phyloP scores from a whole-genome alignment of 2,113 vertebrate genomes.

The Pholis gunnellus region DNA sequence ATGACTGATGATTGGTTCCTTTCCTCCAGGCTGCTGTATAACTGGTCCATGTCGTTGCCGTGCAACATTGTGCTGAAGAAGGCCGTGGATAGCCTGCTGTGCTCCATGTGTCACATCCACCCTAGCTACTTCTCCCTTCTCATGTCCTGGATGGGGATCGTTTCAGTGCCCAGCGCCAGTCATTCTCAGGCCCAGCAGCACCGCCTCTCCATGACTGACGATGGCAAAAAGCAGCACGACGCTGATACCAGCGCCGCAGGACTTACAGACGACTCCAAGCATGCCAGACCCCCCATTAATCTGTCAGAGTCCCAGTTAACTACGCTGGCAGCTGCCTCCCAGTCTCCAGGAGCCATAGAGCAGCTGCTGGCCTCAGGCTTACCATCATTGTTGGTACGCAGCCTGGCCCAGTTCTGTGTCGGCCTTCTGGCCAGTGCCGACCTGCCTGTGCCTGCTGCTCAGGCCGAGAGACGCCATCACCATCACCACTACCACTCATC shows the following conservation, averaged over 20 bases:
- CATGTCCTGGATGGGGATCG: constrained; percentile 98
- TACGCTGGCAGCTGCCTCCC: constrained; percentile 94
- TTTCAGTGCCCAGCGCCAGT: constrained; percentile 80
- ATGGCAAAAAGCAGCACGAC: constrained; percentile 96
- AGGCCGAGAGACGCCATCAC: constrained; percentile 80
- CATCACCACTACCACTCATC: constrained; percentile 79
- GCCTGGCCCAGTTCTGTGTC: constrained; percentile 93
- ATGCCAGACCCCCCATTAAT: constrained; percentile 89
- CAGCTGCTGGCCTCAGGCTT: constrained; percentile 96
- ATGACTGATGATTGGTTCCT: not conserved
- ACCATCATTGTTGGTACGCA: constrained; percentile 94
- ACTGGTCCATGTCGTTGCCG: constrained; percentile 98
- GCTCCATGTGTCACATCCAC: constrained; percentile 98
- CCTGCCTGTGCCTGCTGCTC: constrained; percentile 86
- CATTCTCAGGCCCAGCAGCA: constrained; percentile 91
- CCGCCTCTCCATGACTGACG: constrained; percentile 95
- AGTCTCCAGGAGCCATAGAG: constrained; percentile 96
- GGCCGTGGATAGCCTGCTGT: constrained; percentile 97
- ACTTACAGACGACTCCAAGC: constrained; percentile 96
- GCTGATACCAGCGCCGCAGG: constrained; percentile 79
- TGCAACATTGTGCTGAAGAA: constrained; percentile 98
- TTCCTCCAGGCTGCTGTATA: constrained; percentile 90
- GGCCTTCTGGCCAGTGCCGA: constrained; percentile 90
- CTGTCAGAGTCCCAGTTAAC: constrained; percentile 94
- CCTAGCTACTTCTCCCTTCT: constrained; percentile 97